A percentile compares a stretch with the other conserved stretches of the same genome.
Evolutionary conservation across 1,140 invertebrate genomes (phyloP).

Genomic region (Radopholus similis): DNA sequence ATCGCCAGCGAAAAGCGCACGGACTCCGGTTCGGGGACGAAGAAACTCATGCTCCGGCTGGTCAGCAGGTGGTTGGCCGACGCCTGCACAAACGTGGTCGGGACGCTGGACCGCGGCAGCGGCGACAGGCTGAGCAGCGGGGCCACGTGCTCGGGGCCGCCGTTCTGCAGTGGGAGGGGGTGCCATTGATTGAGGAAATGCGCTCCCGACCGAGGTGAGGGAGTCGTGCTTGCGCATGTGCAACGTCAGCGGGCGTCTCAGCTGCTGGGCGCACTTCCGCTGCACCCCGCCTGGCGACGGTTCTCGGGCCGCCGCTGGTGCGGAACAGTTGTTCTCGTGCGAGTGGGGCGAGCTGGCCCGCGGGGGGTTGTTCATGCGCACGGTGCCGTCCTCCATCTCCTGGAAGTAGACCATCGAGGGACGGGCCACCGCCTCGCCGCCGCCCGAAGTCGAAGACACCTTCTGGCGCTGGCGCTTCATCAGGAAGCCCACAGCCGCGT

Average conservation of each 20-base stretch:
- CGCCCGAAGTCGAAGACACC: background rate
- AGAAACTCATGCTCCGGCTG: background rate
- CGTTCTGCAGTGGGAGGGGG: too few species aligned
- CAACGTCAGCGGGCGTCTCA: background rate
- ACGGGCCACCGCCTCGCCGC: constrained; percentile 9
- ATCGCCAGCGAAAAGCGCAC: background rate
- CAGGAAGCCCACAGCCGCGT: constrained; percentile 56
- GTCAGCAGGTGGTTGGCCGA: too few species aligned
- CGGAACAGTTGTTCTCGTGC: background rate
- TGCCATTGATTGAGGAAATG: too few species aligned
- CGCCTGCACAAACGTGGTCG: too few species aligned
- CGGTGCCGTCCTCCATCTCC: constrained; percentile 38
- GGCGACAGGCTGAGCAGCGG: too few species aligned
- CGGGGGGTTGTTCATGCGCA: too few species aligned
- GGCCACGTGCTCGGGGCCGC: too few species aligned
- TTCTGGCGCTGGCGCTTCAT: constrained; percentile 49
- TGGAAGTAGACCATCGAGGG: constrained; percentile 43
- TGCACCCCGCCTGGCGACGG: too few species aligned
- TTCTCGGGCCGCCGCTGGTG: background rate
- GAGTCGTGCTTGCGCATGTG: background rate
- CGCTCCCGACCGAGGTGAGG: background rate
- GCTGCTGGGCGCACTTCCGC: background rate
- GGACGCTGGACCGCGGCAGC: background rate
- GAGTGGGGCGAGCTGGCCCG: constrained; percentile 6
- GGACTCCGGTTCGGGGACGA: background rate